Conservation (phyloP, 2,888 invertebrate genomes). For the Nebria brevicollis region DNA sequence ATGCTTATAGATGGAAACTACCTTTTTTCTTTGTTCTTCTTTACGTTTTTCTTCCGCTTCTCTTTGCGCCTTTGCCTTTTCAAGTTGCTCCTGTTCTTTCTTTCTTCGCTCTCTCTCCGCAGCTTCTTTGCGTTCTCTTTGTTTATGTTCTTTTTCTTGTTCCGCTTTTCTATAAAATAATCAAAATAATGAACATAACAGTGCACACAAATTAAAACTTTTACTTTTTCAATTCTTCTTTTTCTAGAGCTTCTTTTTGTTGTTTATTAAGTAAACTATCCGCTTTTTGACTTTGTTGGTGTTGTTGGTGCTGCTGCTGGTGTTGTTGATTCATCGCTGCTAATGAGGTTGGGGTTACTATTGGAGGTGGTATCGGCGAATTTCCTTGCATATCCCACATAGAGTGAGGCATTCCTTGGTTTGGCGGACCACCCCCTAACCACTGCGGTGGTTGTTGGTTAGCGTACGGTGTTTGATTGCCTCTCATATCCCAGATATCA, state of each 20-base stretch:
- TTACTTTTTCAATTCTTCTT: conserved; percentile 47
- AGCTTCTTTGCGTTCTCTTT: conserved; percentile 56
- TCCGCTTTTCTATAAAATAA: conserved; percentile 37
- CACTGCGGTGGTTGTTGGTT: conserved; percentile 46
- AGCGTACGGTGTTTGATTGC: conserved; percentile 19
- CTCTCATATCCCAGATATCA: conserved; percentile 36
- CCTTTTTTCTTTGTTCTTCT: conserved; percentile 64
- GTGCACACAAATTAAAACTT: conserved; percentile 19
- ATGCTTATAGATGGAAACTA: conserved; percentile 37
- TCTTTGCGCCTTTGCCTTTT: conserved; percentile 64
- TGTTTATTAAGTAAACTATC: conserved; percentile 34
- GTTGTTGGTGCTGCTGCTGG: conserved; percentile 30
- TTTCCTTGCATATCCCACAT: conserved; percentile 58
- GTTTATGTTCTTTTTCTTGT: conserved; percentile 49
- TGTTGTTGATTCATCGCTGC: conserved; percentile 14
- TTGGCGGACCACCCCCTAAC: conserved; percentile 8
- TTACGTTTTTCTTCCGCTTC: conserved; percentile 65
- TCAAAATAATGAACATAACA: neutral
- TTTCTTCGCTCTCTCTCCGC: conserved; percentile 65
- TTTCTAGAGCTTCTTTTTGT: conserved; percentile 51
- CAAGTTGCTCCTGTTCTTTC: conserved; percentile 61
- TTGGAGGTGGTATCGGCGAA: conserved; percentile 49
- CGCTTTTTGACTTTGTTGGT: conserved; percentile 43
- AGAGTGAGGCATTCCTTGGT: conserved; percentile 53
- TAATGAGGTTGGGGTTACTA: conserved; percentile 41